These are phyloP conservation scores for Plagiodera versicolora DNA, from an alignment of 2,888 invertebrate genomes.

Conservation along the genomic window DNA sequence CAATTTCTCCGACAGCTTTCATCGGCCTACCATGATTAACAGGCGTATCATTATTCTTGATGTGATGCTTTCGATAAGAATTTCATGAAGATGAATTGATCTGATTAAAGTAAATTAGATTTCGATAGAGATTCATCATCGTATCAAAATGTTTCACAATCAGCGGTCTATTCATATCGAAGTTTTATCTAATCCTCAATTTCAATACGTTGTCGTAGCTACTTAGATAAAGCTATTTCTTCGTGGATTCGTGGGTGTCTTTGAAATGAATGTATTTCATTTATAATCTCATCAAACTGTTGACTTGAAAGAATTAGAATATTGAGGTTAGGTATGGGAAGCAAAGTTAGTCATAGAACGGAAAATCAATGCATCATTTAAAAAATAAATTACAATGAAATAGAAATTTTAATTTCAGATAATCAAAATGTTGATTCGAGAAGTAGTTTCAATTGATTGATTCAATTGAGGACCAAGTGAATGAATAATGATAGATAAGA, in stretches of 20 bases:
- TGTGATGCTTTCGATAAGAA: neutral
- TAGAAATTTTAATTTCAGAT: no score
- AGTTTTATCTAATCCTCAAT: neutral
- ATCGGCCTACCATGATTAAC: neutral
- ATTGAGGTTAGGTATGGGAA: no score
- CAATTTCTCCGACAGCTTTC: neutral
- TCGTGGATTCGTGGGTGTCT: neutral
- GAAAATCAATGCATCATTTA: no score
- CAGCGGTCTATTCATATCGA: constrained; percentile 2
- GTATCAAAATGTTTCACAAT: neutral
- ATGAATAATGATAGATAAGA: no score
- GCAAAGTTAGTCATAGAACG: no score
- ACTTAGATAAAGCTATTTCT: neutral
- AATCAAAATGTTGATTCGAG: no score
- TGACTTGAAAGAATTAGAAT: neutral
- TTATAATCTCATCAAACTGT: neutral
- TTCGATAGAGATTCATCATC: constrained; percentile 15
- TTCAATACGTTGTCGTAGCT: neutral
- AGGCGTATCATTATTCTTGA: neutral
- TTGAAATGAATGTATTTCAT: neutral
- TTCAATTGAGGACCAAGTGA: no score
- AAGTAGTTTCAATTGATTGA: no score
- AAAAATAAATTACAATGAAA: no score
- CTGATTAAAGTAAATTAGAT: constrained; percentile 14
- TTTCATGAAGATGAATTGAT: constrained; percentile 5